Evolutionary conservation across 2,797 vertebrate genomes (phyloP).

Genomic region (Acanthopagrus latus): DNA sequence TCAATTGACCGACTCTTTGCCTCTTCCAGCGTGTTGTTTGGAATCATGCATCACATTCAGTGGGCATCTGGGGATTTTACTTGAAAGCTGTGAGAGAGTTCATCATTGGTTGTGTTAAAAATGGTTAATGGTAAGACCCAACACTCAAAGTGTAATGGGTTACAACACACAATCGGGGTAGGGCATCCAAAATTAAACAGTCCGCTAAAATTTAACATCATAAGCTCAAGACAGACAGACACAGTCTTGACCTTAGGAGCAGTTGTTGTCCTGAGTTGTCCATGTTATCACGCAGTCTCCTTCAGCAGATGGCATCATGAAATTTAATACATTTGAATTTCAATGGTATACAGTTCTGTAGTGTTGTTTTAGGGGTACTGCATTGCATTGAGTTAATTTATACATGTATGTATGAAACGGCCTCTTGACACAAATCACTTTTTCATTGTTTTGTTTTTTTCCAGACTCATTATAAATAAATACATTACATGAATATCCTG

Average conservation of each 20-base stretch:
- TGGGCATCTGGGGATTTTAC: background rate
- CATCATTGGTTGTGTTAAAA: background rate
- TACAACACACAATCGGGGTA: background rate
- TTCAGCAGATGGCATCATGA: background rate
- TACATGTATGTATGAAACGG: background rate
- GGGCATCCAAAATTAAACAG: background rate
- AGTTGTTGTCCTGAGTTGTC: background rate
- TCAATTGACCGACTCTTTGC: background rate
- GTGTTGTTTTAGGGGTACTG: background rate
- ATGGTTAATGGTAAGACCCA: background rate
- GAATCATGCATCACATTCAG: background rate
- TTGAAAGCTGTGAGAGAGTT: background rate
- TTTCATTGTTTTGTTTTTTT: conserved; percentile 5
- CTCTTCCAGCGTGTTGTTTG: background rate
- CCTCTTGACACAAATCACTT: background rate
- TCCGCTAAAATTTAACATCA: background rate
- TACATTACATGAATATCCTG: conserved; percentile 2
- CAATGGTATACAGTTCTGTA: background rate
- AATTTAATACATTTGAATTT: background rate
- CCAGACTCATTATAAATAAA: conserved; percentile 28
- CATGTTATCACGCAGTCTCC: background rate
- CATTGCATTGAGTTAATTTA: background rate
- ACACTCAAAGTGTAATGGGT: background rate
- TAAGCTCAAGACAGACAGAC: background rate
- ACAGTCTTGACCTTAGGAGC: background rate